phyloP scores from a whole-genome alignment of 2,888 invertebrate species.

The Holacanthella duospinosa region DNA sequence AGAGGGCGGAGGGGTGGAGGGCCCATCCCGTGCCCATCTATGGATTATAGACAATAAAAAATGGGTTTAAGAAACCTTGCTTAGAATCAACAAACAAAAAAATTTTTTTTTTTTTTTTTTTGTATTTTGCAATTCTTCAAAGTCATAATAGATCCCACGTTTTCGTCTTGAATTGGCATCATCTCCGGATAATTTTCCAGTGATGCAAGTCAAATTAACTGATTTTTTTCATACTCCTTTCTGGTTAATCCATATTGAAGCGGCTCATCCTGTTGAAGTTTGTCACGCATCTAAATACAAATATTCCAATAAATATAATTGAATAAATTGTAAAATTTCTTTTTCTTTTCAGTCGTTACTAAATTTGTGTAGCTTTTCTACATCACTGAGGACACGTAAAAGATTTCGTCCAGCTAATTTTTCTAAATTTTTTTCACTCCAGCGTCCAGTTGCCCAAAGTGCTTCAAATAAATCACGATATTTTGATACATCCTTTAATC shows the following conservation, averaged over 20 bases:
- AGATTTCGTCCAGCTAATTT: conserved; percentile 51
- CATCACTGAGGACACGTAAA: conserved; percentile 48
- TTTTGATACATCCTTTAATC: conserved; percentile 50
- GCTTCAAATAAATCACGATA: conserved; percentile 50
- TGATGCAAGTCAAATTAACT: conserved; percentile 23
- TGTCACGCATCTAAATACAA: conserved; percentile 27
- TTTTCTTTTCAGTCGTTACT: too few relatives aligned
- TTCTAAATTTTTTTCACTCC: conserved; percentile 48
- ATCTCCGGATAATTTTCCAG: conserved; percentile 17
- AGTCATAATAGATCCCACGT: not conserved
- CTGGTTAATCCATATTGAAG: conserved; percentile 21
- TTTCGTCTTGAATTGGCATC: not conserved
- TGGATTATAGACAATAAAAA: too few relatives aligned
- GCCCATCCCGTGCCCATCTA: too few relatives aligned
- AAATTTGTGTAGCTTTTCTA: conserved; percentile 46
- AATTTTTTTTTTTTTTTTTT: not conserved
- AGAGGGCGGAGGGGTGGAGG: too few relatives aligned
- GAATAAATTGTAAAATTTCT: not conserved
- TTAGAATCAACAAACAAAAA: too few relatives aligned
- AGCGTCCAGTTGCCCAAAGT: conserved; percentile 44
- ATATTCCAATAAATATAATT: not conserved
- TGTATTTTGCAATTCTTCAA: conserved; percentile 1
- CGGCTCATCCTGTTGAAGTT: conserved; percentile 3
- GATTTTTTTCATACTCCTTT: conserved; percentile 17
- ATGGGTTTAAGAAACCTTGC: too few relatives aligned